Conservation (phyloP, 53 echinoderm and acorn worm genomes). For the Crossaster papposus region DNA sequence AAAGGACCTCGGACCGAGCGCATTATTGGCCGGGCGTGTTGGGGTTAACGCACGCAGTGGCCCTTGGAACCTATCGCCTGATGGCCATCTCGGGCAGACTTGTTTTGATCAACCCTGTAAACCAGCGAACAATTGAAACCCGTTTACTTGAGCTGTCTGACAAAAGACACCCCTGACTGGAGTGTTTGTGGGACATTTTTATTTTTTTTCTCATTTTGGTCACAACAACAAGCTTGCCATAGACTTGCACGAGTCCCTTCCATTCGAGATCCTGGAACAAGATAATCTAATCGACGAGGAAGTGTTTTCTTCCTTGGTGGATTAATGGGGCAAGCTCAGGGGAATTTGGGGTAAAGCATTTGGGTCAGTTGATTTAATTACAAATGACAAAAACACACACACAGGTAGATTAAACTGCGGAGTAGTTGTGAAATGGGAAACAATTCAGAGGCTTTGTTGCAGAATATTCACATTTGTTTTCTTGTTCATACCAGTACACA, state of each 20-base stretch:
- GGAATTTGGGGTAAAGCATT: not conserved
- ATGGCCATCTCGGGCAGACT: constrained; percentile 30
- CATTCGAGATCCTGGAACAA: constrained; percentile 10
- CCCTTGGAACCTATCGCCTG: not conserved
- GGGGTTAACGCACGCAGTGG: constrained; percentile 36
- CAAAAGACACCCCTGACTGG: constrained; percentile 24
- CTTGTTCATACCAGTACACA: no score
- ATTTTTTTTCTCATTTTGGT: not conserved
- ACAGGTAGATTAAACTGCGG: not conserved
- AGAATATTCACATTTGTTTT: no score
- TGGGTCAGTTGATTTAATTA: constrained; percentile 11
- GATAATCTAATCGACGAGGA: constrained; percentile 13
- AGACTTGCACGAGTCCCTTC: constrained; percentile 34
- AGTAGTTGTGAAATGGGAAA: no score
- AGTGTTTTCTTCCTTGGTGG: constrained; percentile 7
- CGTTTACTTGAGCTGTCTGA: not conserved
- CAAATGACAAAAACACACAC: constrained; percentile 6
- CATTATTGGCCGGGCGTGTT: not conserved
- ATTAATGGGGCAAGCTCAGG: not conserved
- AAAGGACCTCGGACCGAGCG: not conserved
- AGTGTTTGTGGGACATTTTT: constrained; percentile 39
- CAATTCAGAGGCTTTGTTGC: no score
- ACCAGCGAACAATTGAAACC: constrained; percentile 25
- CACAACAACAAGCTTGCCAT: constrained; percentile 43
- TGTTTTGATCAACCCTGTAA: constrained; percentile 50